Evolutionary conservation across 2,797 vertebrate species (phyloP).

Genomic region (Danio tinwini): DNA sequence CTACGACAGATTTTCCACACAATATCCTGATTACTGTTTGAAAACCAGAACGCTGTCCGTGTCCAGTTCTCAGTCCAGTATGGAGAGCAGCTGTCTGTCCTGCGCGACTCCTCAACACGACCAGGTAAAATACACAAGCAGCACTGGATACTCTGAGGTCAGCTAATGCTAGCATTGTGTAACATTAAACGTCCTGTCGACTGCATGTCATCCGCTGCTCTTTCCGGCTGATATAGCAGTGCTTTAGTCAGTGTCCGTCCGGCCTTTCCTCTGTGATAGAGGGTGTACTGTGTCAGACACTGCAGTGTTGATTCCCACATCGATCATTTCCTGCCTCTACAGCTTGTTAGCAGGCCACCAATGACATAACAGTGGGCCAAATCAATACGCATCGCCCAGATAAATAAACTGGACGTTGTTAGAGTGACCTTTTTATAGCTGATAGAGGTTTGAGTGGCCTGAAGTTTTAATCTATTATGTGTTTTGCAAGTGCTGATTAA

Average conservation of each 20-base stretch:
- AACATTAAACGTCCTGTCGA: conserved; percentile 48
- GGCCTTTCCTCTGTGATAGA: background rate
- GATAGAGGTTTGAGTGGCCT: background rate
- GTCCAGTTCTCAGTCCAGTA: conserved; percentile 72
- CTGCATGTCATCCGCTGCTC: conserved; percentile 49
- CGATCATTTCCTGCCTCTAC: conserved; percentile 76
- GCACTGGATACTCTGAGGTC: conserved; percentile 29
- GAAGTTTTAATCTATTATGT: background rate
- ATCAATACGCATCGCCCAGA: conserved; percentile 67
- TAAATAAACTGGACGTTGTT: conserved; percentile 25
- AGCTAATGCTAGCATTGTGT: conserved; percentile 35
- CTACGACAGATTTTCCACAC: conserved; percentile 79
- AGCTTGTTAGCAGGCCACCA: conserved; percentile 69
- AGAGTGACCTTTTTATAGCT: conserved; percentile 30
- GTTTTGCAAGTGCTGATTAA: background rate
- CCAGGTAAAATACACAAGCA: conserved; percentile 72
- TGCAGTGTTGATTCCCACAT: conserved; percentile 67
- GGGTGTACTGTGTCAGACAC: conserved; percentile 52
- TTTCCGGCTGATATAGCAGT: conserved; percentile 47
- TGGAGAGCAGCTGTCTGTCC: conserved; percentile 76
- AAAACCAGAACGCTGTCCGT: conserved; percentile 77
- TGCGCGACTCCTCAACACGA: conserved; percentile 82
- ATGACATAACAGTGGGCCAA: conserved; percentile 69
- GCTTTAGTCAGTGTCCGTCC: conserved; percentile 12
- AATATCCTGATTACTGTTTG: conserved; percentile 82